These are phyloP conservation scores for Chamaetylas fuelleborni DNA, from an alignment of 2,113 vertebrate genomes.

Conservation along the genomic window DNA sequence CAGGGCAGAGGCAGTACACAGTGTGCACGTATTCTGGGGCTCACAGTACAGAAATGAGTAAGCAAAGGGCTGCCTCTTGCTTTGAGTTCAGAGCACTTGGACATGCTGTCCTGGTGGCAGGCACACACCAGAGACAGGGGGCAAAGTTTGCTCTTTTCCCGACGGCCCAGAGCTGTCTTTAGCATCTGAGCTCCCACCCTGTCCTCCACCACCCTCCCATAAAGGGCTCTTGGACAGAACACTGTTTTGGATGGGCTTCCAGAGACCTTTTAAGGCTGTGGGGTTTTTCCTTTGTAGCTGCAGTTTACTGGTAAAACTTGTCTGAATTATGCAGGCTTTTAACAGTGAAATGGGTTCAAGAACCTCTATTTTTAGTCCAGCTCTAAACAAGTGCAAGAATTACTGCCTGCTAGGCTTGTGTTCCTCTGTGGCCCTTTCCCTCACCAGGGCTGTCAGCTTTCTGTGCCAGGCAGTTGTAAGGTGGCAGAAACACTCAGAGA, in stretches of 20 bases:
- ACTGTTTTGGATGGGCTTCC: not conserved
- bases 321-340: slow-evolving; percentile 12
- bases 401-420: not conserved
- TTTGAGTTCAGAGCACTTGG: rapidly evolving
- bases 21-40: rapidly evolving
- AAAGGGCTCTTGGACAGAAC: not conserved
- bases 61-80: not conserved
- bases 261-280: slow-evolving; percentile 39
- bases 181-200: not conserved
- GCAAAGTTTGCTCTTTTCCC: not conserved
- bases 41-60: not conserved
- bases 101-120: not conserved
- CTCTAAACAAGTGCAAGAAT: slow-evolving; percentile 13
- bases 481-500: not conserved
- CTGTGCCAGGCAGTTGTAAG: not conserved
- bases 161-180: not conserved
- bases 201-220: rapidly evolving
- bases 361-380: slow-evolving; percentile 35
- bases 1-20: not conserved
- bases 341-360: not conserved
- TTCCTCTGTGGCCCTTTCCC: not conserved
- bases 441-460: not conserved
- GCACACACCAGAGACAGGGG: not conserved
- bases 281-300: not conserved
- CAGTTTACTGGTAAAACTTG: slow-evolving; percentile 29